Conservation (phyloP, 37 sponge, comb jelly and placozoan genomes). For the Agelas oroides region DNA sequence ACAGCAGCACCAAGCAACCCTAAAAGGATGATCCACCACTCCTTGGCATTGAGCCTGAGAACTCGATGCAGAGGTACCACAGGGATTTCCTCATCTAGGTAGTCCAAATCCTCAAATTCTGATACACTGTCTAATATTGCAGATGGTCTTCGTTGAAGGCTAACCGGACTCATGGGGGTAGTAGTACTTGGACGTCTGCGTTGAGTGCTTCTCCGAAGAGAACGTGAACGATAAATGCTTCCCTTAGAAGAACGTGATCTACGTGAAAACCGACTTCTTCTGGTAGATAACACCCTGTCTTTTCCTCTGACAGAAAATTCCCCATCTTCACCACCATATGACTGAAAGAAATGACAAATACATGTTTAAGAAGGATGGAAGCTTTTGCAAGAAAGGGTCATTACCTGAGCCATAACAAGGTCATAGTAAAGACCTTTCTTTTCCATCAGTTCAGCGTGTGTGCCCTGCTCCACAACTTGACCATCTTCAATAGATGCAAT, state of each 20-base stretch:
- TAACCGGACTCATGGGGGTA: too few relatives aligned
- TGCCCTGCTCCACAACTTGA: slow-evolving; percentile 73
- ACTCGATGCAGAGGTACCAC: slow-evolving; percentile 44
- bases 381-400: background rate
- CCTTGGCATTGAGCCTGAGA: slow-evolving; percentile 60
- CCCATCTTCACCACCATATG: background rate
- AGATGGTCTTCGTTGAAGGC: too few relatives aligned
- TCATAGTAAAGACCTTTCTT: slow-evolving; percentile 86
- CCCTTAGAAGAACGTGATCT: too few relatives aligned
- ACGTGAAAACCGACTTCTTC: too few relatives aligned
- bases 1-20: slow-evolving; percentile 71
- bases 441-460: slow-evolving; percentile 78
- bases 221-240: too few relatives aligned
- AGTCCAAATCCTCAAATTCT: slow-evolving; percentile 28
- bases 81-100: slow-evolving; percentile 58
- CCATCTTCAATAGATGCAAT: slow-evolving; percentile 71
- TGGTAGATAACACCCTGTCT: background rate
- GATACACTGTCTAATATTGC: background rate
- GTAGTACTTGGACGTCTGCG: too few relatives aligned
- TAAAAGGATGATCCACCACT: slow-evolving; percentile 77
- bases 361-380: background rate
- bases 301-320: background rate
- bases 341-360: background rate
- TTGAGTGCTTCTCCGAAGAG: too few relatives aligned
- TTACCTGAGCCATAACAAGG: slow-evolving; percentile 83